phyloP scores from a whole-genome alignment of 2,888 invertebrate genomes.

The Selenia dentaria region DNA sequence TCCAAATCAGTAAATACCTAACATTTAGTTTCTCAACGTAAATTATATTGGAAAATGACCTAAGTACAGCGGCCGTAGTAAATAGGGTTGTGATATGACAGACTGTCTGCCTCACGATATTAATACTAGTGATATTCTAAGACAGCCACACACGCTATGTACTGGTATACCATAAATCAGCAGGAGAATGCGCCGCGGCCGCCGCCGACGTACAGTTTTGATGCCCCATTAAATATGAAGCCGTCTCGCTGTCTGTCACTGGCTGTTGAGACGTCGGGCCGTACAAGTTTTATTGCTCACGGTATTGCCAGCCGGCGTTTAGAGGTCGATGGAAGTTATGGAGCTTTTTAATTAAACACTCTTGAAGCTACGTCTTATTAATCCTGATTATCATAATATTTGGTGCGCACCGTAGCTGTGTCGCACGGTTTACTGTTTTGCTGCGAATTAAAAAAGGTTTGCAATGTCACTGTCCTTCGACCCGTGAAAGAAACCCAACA shows the following conservation, averaged over 20 bases:
- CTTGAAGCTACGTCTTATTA: neutral
- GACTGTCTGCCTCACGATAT: neutral
- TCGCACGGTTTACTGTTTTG: too few species aligned
- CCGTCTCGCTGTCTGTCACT: conserved; percentile 27
- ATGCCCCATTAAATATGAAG: conserved; percentile 34
- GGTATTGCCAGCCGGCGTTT: conserved; percentile 4
- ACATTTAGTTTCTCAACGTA: too few species aligned
- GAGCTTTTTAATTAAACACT: neutral
- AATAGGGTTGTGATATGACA: too few species aligned
- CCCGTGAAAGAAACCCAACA: too few species aligned
- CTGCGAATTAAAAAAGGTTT: too few species aligned
- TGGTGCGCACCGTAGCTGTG: too few species aligned
- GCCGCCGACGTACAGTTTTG: conserved; percentile 25
- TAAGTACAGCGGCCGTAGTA: too few species aligned
- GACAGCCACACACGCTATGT: neutral
- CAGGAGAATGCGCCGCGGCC: conserved; percentile 14
- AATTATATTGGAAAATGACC: too few species aligned
- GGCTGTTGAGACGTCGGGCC: conserved; percentile 12
- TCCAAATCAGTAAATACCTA: too few species aligned
- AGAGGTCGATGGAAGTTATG: conserved; percentile 1
- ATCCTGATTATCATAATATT: too few species aligned
- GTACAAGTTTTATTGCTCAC: conserved; percentile 4
- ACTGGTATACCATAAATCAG: conserved; percentile 25
- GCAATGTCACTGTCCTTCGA: too few species aligned
- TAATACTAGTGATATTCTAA: neutral